phyloP scores from a whole-genome alignment of 1,140 invertebrate genomes.

The Drosophila neocordata region DNA sequence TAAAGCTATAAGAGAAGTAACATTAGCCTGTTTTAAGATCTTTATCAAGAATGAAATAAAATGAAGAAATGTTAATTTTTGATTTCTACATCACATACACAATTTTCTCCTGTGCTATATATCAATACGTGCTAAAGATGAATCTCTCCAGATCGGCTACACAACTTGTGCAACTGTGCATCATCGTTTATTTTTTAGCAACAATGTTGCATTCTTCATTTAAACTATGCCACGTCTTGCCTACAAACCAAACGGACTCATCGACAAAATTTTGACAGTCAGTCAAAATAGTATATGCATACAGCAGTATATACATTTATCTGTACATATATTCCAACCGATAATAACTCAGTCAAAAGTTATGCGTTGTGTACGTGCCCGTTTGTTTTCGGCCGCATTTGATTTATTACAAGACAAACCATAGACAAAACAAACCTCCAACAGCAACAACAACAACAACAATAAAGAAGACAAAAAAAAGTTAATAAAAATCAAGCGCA shows the following conservation, averaged over 20 bases:
- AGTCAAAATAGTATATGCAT: constrained; percentile 50
- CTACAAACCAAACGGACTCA: constrained; percentile 1
- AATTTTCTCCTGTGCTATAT: not conserved
- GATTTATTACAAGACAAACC: constrained; percentile 62
- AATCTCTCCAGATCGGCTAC: not conserved
- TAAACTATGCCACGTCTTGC: constrained; percentile 7
- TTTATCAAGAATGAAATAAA: too few relatives aligned
- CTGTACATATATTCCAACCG: constrained; percentile 34
- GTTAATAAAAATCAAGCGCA: constrained; percentile 32
- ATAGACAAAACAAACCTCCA: constrained; percentile 12
- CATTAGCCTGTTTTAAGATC: too few relatives aligned
- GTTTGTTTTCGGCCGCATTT: constrained; percentile 64
- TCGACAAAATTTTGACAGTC: constrained; percentile 69
- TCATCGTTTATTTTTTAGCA: not conserved
- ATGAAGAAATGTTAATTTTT: too few relatives aligned
- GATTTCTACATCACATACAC: too few relatives aligned
- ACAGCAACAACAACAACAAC: constrained; percentile 28
- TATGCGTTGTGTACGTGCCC: constrained; percentile 74
- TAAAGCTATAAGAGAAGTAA: too few relatives aligned
- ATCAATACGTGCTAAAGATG: not conserved
- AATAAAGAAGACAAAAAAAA: constrained; percentile 21
- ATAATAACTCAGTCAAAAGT: constrained; percentile 72
- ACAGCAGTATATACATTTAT: constrained; percentile 31
- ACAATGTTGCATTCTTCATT: constrained; percentile 4
- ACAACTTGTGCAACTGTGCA: not conserved